Conservation (phyloP, 2,888 invertebrate genomes). For the Campopleginae sp. region DNA sequence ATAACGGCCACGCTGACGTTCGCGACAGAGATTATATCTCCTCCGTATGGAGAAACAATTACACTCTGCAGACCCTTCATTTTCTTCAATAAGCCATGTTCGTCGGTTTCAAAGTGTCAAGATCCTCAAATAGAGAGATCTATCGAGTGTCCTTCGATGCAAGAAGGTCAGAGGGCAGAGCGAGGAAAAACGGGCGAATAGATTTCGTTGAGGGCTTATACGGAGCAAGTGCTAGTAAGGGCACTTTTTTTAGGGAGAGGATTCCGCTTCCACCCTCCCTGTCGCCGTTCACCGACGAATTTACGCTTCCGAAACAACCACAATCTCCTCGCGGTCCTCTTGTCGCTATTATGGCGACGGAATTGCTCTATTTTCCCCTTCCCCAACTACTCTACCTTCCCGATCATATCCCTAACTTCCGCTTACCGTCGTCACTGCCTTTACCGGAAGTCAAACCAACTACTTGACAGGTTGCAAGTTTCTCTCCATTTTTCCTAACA, state of each 20-base stretch:
- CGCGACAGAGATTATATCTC: conserved; percentile 85
- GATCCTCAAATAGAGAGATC: conserved; percentile 74
- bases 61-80: conserved; percentile 90
- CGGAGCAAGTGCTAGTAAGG: conserved; percentile 72
- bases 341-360: conserved; percentile 67
- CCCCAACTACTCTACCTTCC: not conserved
- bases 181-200: not conserved
- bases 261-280: conserved; percentile 86
- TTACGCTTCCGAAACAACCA: conserved; percentile 60
- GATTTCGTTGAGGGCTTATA: conserved; percentile 15
- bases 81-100: conserved; percentile 92
- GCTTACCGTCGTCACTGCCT: conserved; percentile 19
- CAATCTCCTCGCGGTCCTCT: conserved; percentile 52
- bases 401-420: conserved; percentile 30
- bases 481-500: not conserved
- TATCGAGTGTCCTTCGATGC: conserved; percentile 39
- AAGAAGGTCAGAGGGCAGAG: conserved; percentile 20
- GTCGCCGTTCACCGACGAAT: conserved; percentile 68
- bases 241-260: conserved; percentile 86
- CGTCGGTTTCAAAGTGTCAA: conserved; percentile 83
- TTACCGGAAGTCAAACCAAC: conserved; percentile 52
- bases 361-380: conserved; percentile 38
- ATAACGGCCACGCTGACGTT: conserved; percentile 65
- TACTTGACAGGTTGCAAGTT: not conserved
- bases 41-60: conserved; percentile 90